Percentiles rank a stretch among this genome's conserved stretches.
Evolutionary conservation across 2,888 invertebrate species (phyloP).

Genomic region (Macrosiphum euphorbiae): DNA sequence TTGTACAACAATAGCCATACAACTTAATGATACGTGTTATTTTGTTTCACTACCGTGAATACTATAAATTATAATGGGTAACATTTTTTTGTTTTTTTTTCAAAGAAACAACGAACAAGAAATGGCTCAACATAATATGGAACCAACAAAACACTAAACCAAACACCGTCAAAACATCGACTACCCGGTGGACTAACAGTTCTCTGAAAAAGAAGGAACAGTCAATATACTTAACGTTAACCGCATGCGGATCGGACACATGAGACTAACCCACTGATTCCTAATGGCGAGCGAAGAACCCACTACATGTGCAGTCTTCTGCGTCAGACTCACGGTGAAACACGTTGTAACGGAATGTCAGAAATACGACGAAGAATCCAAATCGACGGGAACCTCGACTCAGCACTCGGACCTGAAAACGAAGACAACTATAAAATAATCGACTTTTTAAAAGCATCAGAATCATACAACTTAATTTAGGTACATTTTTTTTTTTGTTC

Average conservation of each 20-base stretch:
- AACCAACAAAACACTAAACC: background rate
- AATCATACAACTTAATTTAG: background rate
- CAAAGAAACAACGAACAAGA: background rate
- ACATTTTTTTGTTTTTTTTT: too few species aligned
- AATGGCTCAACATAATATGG: background rate
- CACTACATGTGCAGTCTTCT: too few species aligned
- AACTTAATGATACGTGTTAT: background rate
- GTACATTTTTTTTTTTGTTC: background rate
- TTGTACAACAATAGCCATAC: background rate
- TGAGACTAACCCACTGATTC: background rate
- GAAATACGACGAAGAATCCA: background rate
- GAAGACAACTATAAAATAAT: background rate
- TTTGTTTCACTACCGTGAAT: background rate
- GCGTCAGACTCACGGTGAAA: too few species aligned
- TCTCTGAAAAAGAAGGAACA: background rate
- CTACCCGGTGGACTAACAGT: background rate
- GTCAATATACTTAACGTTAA: background rate
- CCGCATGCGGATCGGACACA: background rate
- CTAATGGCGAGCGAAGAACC: background rate
- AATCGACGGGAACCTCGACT: background rate
- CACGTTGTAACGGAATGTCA: too few species aligned
- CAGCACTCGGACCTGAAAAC: background rate
- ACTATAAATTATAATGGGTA: background rate
- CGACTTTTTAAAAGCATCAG: background rate
- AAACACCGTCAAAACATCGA: background rate